A percentile compares a stretch with the other conserved stretches of the same genome.
These are phyloP conservation scores for Mactra quadrangularis DNA, from an alignment of 1,140 invertebrate genomes.

Conservation along the genomic window DNA sequence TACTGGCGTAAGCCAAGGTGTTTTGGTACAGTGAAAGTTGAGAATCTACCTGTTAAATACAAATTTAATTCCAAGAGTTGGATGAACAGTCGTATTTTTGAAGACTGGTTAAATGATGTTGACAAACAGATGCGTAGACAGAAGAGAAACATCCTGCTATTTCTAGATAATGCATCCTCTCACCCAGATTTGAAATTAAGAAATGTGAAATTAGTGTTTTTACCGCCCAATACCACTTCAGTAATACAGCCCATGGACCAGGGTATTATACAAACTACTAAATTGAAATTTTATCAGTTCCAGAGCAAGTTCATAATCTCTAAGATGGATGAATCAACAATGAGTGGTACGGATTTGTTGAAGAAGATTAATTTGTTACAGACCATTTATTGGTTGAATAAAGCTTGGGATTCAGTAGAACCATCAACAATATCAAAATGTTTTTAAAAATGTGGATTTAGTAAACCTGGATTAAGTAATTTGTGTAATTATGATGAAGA, in stretches of 20 bases:
- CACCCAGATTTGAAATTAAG: background rate
- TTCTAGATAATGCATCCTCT: constrained; percentile 3
- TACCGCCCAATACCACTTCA: background rate
- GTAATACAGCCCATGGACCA: no score
- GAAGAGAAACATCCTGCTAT: background rate
- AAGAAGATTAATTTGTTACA: constrained; percentile 9
- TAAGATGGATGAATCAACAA: constrained; percentile 7
- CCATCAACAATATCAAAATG: constrained; percentile 2
- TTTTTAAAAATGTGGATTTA: constrained; percentile 13
- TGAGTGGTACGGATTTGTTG: constrained; percentile 1
- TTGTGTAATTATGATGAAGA: background rate
- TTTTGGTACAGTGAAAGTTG: background rate
- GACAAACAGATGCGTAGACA: constrained; percentile 7
- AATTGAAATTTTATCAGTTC: background rate
- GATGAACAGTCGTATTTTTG: constrained; percentile 83
- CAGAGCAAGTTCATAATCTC: constrained; percentile 1
- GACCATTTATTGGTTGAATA: constrained; percentile 5
- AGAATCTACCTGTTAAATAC: constrained; percentile 19
- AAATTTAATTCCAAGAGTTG: constrained; percentile 81
- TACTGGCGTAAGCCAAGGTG: background rate
- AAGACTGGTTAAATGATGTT: constrained; percentile 66
- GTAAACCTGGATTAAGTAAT: background rate
- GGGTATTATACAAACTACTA: constrained; percentile 2
- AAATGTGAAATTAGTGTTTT: constrained; percentile 14
- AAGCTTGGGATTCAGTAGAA: constrained; percentile 7